Evolutionary conservation across 2,888 invertebrate genomes (phyloP).

Genomic region (Apodemia duryi): DNA sequence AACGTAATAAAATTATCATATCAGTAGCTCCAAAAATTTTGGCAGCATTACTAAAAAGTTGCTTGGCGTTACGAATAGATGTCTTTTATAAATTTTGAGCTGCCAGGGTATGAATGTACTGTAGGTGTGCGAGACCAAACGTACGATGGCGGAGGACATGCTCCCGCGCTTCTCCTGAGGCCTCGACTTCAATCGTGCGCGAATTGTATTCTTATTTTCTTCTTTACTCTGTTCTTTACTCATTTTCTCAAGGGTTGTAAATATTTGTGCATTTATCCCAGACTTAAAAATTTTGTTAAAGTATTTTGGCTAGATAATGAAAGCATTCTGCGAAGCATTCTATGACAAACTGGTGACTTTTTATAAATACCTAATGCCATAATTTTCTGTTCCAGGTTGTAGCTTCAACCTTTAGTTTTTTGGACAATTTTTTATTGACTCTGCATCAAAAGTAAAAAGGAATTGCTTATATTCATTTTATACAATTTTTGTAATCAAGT

Average conservation of each 20-base stretch:
- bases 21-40: too few relatives aligned
- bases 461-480: slow-evolving; percentile 13
- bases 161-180: too few relatives aligned
- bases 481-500: slow-evolving; percentile 2
- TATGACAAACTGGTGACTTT: not conserved
- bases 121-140: too few relatives aligned
- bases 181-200: too few relatives aligned
- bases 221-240: not conserved
- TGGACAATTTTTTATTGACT: not conserved
- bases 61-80: too few relatives aligned
- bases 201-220: too few relatives aligned
- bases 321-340: not conserved
- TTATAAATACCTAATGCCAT: not conserved
- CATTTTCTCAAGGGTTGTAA: not conserved
- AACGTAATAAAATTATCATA: too few relatives aligned
- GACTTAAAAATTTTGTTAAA: not conserved
- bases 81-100: too few relatives aligned
- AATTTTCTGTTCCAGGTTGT: not conserved
- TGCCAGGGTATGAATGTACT: too few relatives aligned
- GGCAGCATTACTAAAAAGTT: too few relatives aligned
- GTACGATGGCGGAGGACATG: too few relatives aligned
- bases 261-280: not conserved
- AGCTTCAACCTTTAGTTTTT: slow-evolving; percentile 1
- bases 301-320: not conserved
- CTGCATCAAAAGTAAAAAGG: not conserved